Evolutionary conservation across 2,797 vertebrate species (phyloP), one percentile per base, ranked within the genome.

Genomic region (Neosalanx taihuensis): DNA sequence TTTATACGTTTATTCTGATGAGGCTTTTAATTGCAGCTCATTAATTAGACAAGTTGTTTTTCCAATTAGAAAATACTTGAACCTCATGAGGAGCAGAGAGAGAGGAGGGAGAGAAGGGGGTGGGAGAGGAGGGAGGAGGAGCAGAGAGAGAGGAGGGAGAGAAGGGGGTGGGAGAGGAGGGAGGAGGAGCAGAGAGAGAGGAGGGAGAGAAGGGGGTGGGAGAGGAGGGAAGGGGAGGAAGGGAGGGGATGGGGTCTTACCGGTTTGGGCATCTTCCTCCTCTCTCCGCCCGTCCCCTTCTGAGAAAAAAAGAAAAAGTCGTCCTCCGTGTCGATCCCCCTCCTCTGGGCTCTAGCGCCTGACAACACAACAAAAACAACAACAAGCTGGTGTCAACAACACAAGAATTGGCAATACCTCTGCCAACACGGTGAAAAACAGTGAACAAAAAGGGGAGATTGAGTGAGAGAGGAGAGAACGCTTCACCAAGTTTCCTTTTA

Each of bases 241-340:
- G 33, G 33, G 33, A 6, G 6, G 33, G 37, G 37, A 41, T 9
- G 3, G 13, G 33, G 29, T 90, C 92, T 92, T 90, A 94, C 93
- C 84, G 93, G 93, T 84, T 94, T 94, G 72, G 93, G 93, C 93
- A 94, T 94, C 89, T 88, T 92, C 81, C 37, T 73, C 63, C 79
- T 75, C 74, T 88, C 76, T 76, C 88, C 84, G 66, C 75, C 82
- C 85, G 81, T 78, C 67, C 64, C 51, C 18, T 56, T 23, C n/a
- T 6, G 51, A 71, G 65, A 64, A 74, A 63, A 74, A n/a, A 29
- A 33, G 63, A 67, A 71, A 17, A 68, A 49, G 35, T 30, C 15
- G 67, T 74, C 72, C 53, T 74, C 64, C 49, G 30, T 60, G 64
- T 74, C 6, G 17, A 20, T 35, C 3, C 30, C 30, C 18, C 41